Evolutionary conservation across 2,113 vertebrate species (phyloP).

Genomic region (Notarius lentiginosus): DNA sequence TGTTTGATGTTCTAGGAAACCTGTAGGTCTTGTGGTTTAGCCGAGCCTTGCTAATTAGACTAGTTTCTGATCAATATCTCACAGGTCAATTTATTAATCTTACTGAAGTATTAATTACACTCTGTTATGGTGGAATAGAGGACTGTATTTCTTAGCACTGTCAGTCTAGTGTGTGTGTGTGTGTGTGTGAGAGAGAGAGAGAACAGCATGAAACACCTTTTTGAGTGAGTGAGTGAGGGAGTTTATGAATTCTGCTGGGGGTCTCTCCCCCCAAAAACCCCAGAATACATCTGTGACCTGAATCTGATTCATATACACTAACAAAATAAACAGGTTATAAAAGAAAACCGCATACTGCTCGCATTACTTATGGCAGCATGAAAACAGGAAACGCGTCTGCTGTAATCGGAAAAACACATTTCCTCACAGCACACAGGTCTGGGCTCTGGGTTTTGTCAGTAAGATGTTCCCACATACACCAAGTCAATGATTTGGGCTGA

Average conservation of each 20-base stretch:
- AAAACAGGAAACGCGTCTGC: constrained; percentile 11
- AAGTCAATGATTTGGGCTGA: background rate
- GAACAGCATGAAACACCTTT: constrained; percentile 15
- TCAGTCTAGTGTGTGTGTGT: constrained; percentile 35
- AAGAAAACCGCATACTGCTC: background rate
- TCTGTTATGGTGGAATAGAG: constrained; percentile 32
- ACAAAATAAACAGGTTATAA: constrained; percentile 45
- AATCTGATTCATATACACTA: constrained; percentile 51
- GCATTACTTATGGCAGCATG: background rate
- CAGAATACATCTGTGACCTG: constrained; percentile 36
- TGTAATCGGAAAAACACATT: background rate
- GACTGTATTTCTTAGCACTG: constrained; percentile 37
- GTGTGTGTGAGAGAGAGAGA: background rate
- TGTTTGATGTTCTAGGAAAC: constrained; percentile 17
- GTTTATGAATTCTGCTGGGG: constrained; percentile 23
- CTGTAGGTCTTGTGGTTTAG: constrained; percentile 40
- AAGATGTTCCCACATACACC: background rate
- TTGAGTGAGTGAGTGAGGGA: constrained; percentile 9
- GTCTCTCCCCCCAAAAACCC: background rate
- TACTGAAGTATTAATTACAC: constrained; percentile 16
- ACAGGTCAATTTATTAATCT: constrained; percentile 27
- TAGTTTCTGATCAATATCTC: constrained; percentile 44
- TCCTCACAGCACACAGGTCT: background rate
- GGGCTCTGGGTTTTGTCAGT: background rate
- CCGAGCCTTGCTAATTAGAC: constrained; percentile 43